These are phyloP conservation scores for Ranitomeya imitator DNA, from an alignment of 2,113 vertebrate species.

Conservation along the genomic window DNA sequence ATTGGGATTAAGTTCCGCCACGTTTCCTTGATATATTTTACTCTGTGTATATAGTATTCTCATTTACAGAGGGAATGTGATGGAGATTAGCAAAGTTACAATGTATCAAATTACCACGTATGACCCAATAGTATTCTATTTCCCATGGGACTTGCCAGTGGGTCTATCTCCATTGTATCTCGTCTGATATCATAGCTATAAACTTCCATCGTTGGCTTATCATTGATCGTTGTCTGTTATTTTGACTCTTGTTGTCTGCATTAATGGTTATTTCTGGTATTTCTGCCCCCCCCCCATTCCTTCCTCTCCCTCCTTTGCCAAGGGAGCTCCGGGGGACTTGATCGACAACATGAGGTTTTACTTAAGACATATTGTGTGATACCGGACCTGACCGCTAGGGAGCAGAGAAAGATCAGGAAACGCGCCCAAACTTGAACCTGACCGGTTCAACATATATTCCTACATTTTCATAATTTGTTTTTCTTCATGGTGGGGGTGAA, in stretches of 20 bases:
- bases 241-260: slow-evolving; percentile 26
- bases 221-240: slow-evolving; percentile 15
- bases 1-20: neutral
- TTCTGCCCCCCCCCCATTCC: neutral
- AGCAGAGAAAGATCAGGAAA: slow-evolving; percentile 93
- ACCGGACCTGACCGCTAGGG: slow-evolving; percentile 81
- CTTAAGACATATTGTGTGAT: slow-evolving; percentile 50
- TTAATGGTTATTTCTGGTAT: slow-evolving; percentile 50
- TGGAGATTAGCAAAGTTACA: slow-evolving; percentile 16
- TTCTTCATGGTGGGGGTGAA: slow-evolving; percentile 56
- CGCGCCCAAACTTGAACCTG: slow-evolving; percentile 83
- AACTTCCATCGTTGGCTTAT: neutral
- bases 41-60: neutral
- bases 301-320: slow-evolving; percentile 8
- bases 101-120: slow-evolving; percentile 19
- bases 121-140: slow-evolving; percentile 22
- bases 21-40: neutral
- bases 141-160: neutral
- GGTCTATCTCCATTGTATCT: neutral
- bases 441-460: slow-evolving; percentile 73
- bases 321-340: slow-evolving; percentile 35
- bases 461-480: slow-evolving; percentile 64
- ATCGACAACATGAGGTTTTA: slow-evolving; percentile 57
- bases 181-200: neutral
- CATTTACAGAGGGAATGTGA: neutral